These are phyloP conservation scores for Lordiphosa stackelbergi DNA, from an alignment of 1,140 invertebrate genomes.

Conservation along the genomic window DNA sequence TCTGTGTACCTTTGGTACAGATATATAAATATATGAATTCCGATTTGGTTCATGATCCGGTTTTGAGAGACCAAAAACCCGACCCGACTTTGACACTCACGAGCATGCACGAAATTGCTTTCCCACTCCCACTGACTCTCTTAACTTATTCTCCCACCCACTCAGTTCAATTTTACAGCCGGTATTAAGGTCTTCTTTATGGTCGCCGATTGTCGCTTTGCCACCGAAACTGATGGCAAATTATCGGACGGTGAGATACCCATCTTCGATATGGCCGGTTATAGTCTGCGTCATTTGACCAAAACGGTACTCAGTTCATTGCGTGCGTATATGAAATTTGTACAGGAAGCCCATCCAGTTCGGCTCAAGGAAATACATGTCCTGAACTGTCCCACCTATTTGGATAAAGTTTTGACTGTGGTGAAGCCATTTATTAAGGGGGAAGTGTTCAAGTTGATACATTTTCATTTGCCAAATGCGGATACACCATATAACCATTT, in stretches of 20 bases:
- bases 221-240: conserved; percentile 53
- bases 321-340: conserved; percentile 84
- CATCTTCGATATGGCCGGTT: conserved; percentile 83
- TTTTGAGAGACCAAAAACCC: too few relatives aligned
- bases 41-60: too few relatives aligned
- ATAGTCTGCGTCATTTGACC: conserved; percentile 81
- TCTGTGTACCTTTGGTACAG: too few relatives aligned
- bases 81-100: too few relatives aligned
- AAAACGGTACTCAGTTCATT: conserved; percentile 82
- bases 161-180: conserved; percentile 82
- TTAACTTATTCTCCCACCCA: conserved; percentile 7
- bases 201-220: conserved; percentile 82
- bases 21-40: too few relatives aligned
- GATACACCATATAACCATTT: conserved; percentile 81
- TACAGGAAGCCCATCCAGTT: conserved; percentile 86
- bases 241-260: conserved; percentile 82
- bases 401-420: conserved; percentile 81
- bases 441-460: conserved; percentile 79
- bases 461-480: conserved; percentile 82
- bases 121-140: too few relatives aligned
- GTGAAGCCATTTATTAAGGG: conserved; percentile 83
- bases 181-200: conserved; percentile 84
- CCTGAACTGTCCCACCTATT: conserved; percentile 82
- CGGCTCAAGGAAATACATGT: conserved; percentile 86
- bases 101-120: too few relatives aligned